Evolutionary conservation across 1,140 invertebrate species (phyloP), one percentile per base, ranked within the genome.

Genomic region (Drosophila lacertosa): DNA sequence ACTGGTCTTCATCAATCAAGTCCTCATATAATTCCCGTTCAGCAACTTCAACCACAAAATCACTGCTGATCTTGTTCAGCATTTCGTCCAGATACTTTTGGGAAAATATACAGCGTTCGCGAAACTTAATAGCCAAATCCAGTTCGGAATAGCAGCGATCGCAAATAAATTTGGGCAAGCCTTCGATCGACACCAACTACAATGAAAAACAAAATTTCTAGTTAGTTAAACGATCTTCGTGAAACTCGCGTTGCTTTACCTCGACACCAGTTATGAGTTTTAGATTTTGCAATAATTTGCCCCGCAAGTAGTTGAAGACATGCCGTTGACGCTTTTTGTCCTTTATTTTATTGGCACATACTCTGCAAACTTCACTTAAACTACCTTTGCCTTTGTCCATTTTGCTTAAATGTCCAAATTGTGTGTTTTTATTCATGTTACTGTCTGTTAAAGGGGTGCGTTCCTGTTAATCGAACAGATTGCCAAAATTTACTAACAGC

Each of bases 31-130:
- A 48, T 7, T 57, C 33, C 26, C 33, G 22, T 18, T 39, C n/a
- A 26, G 15, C 18, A 11, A 6, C 2, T 33, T 50, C 11, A 4
- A 24, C n/a, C 1, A 20, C 6, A 11, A 32, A 1, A 9, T 53
- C 33, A 1, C 16, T 48, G 18, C n/a, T 11, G 26, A 39, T 10
- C 33, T 88, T 88, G 1, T 18, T 44, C 3, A 64, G 39, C 9
- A 86, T 64, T 1, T 81, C 63, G 22, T 74, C 20, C 5, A 86
- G 47, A 60, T 86, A 86, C 33, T 75, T 75, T 47, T 86, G 82
- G 3, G 82, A 69, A 24, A 86, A 86, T 4, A 86, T 77, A 39
- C 77, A 82, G 4, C 82, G 82, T 44, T 86, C 82, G 0, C 82
- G 82, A 45, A 86, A 86, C 32, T 86, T 86, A 1, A 81, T 57